Evolutionary conservation across 2,113 vertebrate genomes (phyloP).

Genomic region (Mystacornis crossleyi): DNA sequence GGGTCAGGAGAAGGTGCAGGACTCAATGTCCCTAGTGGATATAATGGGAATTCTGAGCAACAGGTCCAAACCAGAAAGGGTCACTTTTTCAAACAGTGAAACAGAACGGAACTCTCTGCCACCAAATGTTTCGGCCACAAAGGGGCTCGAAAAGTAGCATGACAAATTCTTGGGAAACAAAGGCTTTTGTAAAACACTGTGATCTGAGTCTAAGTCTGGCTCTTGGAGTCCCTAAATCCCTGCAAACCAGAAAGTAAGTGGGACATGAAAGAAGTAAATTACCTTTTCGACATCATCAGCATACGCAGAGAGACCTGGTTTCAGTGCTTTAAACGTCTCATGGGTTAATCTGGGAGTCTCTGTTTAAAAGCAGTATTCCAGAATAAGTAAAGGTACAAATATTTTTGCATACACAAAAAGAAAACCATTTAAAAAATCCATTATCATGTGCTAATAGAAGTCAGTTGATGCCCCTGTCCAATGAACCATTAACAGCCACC

Average conservation of each 20-base stretch:
- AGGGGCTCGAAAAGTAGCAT: not conserved
- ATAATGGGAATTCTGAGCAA: not conserved
- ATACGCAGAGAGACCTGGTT: slow-evolving; percentile 92
- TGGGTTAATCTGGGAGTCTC: slow-evolving; percentile 82
- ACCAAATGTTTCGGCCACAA: not conserved
- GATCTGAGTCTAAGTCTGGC: not conserved
- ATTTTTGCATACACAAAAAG: not conserved
- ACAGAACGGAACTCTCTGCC: not conserved
- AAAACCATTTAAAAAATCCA: not conserved
- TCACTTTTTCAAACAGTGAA: not conserved
- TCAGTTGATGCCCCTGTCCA: not conserved
- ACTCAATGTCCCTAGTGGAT: not conserved
- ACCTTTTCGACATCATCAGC: slow-evolving; percentile 90
- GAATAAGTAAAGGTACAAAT: not conserved
- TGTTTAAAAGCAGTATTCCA: slow-evolving; percentile 61
- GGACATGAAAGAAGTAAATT: not conserved
- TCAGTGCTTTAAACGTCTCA: slow-evolving; percentile 89
- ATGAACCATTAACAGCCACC: not conserved
- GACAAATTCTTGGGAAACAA: not conserved
- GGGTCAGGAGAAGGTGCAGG: not conserved
- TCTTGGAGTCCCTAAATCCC: not conserved
- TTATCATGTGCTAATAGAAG: not conserved
- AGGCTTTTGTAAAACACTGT: not conserved
- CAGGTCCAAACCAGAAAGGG: not conserved
- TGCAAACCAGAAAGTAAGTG: not conserved